Evolutionary conservation across 2,113 vertebrate genomes (phyloP).

Genomic region (Gadus chalcogrammus): DNA sequence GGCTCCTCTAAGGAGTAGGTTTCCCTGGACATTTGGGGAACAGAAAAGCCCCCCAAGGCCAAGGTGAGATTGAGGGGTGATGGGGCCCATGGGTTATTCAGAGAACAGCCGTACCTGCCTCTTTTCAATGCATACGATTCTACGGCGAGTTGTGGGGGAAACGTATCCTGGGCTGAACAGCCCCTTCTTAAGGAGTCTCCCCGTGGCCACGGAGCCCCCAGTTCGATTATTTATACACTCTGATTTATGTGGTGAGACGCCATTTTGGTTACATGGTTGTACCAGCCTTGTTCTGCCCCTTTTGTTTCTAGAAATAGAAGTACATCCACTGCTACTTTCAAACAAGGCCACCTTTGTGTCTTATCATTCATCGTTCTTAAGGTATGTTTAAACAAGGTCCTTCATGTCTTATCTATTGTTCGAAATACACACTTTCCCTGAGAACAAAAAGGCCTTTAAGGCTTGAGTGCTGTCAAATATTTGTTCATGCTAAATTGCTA

Average conservation of each 20-base stretch:
- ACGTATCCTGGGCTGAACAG: constrained; percentile 3
- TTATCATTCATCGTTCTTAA: too few species aligned
- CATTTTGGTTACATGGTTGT: not conserved
- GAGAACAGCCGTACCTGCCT: constrained; percentile 42
- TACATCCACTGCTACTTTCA: not conserved
- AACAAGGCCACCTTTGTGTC: not conserved
- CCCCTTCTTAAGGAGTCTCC: constrained; percentile 20
- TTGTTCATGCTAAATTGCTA: not conserved
- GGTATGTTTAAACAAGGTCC: not conserved
- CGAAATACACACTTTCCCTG: constrained; percentile 27
- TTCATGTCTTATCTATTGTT: constrained; percentile 32
- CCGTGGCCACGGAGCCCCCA: constrained; percentile 14
- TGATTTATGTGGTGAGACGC: not conserved
- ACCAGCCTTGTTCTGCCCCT: not conserved
- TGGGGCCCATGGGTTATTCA: constrained; percentile 41
- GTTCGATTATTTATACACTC: constrained; percentile 27
- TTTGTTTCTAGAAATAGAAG: not conserved
- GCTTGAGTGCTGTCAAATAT: constrained; percentile 8
- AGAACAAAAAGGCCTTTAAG: constrained; percentile 31
- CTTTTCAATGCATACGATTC: constrained; percentile 42
- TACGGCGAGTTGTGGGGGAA: constrained; percentile 22
- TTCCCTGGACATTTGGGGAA: constrained; percentile 29
- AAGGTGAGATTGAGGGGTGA: not conserved
- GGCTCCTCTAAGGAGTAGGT: not conserved
- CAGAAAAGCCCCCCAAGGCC: not conserved